Conservation (phyloP, 2,797 vertebrate genomes). For the Tamandua tetradactyla region DNA sequence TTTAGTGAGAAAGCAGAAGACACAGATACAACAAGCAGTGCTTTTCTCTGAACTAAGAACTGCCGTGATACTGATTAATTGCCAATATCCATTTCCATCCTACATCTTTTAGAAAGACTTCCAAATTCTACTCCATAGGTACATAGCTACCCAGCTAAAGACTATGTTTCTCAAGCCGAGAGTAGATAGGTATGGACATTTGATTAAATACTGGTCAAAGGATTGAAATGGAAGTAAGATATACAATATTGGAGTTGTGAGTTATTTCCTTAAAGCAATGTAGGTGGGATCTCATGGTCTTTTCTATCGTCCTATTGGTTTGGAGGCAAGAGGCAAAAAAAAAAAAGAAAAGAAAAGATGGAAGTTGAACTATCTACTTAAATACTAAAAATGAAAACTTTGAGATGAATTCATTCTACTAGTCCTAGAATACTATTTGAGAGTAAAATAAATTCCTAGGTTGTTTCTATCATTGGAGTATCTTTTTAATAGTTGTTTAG, state of each 20-base stretch:
- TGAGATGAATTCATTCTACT: not conserved
- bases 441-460: not conserved
- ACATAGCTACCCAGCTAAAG: no score
- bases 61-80: not conserved
- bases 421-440: not conserved
- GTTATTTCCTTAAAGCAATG: not conserved
- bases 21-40: not conserved
- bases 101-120: not conserved
- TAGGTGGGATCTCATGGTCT: fast-evolving
- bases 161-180: not conserved
- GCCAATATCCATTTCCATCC: not conserved
- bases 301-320: not conserved
- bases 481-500: not conserved
- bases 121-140: no score
- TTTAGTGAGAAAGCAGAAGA: not conserved
- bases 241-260: fast-evolving
- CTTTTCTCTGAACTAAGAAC: not conserved
- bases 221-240: not conserved
- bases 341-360: not conserved
- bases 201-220: no score
- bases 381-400: not conserved
- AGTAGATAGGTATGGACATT: not conserved
- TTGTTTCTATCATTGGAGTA: not conserved
- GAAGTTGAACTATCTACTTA: not conserved
- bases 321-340: not conserved